phyloP scores from a whole-genome alignment of 1,140 invertebrate species.

The Halotydeus destructor region DNA sequence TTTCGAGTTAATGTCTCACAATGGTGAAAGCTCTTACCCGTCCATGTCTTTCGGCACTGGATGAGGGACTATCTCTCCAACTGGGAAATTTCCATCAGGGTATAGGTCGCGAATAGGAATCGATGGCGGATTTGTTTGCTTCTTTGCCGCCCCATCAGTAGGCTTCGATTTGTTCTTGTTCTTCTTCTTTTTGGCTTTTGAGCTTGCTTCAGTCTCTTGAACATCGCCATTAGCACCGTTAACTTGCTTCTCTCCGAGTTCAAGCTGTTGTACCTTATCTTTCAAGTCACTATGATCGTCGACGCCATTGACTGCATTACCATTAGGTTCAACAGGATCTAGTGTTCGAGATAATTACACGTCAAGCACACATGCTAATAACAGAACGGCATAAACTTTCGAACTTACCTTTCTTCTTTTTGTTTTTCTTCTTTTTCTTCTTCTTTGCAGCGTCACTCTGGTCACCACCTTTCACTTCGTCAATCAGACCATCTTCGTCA shows the following conservation, averaged over 20 bases:
- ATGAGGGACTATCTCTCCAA: conserved; percentile 29
- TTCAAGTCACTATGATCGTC: conserved; percentile 14
- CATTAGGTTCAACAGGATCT: conserved; percentile 10
- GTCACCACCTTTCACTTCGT: conserved; percentile 18
- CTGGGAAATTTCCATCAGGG: conserved; percentile 43
- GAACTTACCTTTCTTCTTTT: conserved; percentile 11
- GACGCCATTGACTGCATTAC: conserved; percentile 15
- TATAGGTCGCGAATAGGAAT: conserved; percentile 66
- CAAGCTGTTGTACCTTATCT: too few species aligned
- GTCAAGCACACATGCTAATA: too few species aligned
- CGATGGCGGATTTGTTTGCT: conserved; percentile 60
- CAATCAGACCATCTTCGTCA: conserved; percentile 19
- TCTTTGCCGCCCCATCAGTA: conserved; percentile 18
- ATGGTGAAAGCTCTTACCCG: conserved; percentile 1
- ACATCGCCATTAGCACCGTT: conserved; percentile 15
- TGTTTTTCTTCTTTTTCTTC: conserved; percentile 29
- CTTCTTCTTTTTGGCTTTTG: conserved; percentile 15
- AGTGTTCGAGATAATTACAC: too few species aligned
- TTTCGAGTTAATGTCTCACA: neutral
- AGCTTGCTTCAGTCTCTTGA: conserved; percentile 9
- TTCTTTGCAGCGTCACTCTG: conserved; percentile 26
- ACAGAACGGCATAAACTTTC: conserved; percentile 4
- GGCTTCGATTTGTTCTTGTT: conserved; percentile 6
- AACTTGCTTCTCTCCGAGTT: conserved; percentile 7
- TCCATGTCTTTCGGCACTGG: conserved; percentile 23